A percentile compares a stretch with the other conserved stretches of the same genome.
These are phyloP conservation scores for Ariopsis seemanni DNA, from an alignment of 2,113 vertebrate genomes.

Conservation along the genomic window DNA sequence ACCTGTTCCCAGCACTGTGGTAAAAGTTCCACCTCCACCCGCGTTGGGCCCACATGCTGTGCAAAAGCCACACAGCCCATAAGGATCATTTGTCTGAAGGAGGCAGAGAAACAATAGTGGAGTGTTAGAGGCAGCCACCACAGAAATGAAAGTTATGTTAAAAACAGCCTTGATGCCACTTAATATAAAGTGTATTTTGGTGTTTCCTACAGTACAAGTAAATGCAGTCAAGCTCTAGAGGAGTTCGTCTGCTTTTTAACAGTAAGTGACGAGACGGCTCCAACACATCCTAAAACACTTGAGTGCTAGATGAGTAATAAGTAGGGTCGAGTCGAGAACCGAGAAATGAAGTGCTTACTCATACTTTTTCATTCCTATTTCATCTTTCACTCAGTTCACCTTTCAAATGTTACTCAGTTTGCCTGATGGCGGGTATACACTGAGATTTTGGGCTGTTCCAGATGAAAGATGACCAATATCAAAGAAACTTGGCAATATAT, in stretches of 20 bases:
- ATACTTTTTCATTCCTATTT: not conserved
- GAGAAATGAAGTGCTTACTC: not conserved
- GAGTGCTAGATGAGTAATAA: not conserved
- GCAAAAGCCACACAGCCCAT: slow-evolving; percentile 97
- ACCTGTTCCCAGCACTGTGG: slow-evolving; percentile 99
- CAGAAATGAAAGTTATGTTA: slow-evolving; percentile 17
- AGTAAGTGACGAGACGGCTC: too few species aligned
- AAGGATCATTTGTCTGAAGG: slow-evolving; percentile 93
- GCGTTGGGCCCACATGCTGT: slow-evolving; percentile 92
- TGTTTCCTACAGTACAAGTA: not conserved
- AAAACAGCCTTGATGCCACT: slow-evolving; percentile 3
- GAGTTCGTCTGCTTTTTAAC: not conserved
- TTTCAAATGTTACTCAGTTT: not conserved
- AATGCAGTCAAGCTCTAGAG: not conserved
- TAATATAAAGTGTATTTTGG: not conserved
- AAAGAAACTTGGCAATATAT: too few species aligned
- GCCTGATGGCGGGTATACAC: not conserved
- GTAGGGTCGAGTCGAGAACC: not conserved
- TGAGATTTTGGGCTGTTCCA: too few species aligned
- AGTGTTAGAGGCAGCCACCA: slow-evolving; percentile 5
- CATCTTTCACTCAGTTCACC: not conserved
- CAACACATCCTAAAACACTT: not conserved
- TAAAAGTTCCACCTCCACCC: slow-evolving; percentile 94
- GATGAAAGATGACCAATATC: too few species aligned
- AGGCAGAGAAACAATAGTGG: slow-evolving; percentile 22